phyloP scores from a whole-genome alignment of 2,888 invertebrate species.

The Adelphocoris suturalis region DNA sequence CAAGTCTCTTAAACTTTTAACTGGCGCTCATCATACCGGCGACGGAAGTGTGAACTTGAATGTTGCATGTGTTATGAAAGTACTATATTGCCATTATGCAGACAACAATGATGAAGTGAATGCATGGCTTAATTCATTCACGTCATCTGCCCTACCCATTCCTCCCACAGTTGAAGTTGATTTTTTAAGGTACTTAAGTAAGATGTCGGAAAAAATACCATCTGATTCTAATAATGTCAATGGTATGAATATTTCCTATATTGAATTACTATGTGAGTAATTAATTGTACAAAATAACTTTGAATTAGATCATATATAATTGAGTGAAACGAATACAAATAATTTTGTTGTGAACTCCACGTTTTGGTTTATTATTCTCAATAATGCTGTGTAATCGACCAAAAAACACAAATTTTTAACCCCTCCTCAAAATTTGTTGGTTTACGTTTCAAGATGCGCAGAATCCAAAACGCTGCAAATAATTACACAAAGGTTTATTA shows the following conservation, averaged over 20 bases:
- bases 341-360: no score
- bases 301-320: no score
- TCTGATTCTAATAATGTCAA: constrained; percentile 14
- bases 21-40: not conserved
- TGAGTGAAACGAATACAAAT: no score
- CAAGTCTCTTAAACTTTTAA: constrained; percentile 4
- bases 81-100: constrained; percentile 26
- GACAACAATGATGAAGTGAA: not conserved
- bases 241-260: constrained; percentile 43
- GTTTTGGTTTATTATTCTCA: no score
- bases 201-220: constrained; percentile 44
- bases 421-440: no score
- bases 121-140: constrained; percentile 37
- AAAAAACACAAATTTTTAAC: no score
- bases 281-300: no score
- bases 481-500: no score
- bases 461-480: no score
- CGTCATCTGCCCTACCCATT: constrained; percentile 16
- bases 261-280: no score
- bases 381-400: no score
- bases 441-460: no score
- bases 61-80: constrained; percentile 13
- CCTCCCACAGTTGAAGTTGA: not conserved
- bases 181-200: constrained; percentile 7
- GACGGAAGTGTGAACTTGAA: not conserved